Conservation (phyloP, 2,888 invertebrate genomes). For the Plagiodera versicolora region DNA sequence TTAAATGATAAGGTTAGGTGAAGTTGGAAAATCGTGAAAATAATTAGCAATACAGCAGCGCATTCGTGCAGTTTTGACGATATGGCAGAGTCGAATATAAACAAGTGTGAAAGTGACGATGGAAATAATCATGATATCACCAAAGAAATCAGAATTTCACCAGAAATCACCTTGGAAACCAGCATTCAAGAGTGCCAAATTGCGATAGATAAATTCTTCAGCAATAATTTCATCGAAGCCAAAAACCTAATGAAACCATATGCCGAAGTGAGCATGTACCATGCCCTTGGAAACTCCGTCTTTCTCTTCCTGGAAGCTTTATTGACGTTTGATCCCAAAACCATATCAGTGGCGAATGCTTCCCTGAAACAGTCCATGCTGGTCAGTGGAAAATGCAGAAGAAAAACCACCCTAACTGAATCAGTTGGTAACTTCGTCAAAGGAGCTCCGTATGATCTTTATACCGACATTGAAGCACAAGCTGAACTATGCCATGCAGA, state of each 20-base stretch:
- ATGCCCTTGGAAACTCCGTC: slow-evolving; percentile 85
- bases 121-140: slow-evolving; percentile 20
- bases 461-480: slow-evolving; percentile 84
- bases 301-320: slow-evolving; percentile 91
- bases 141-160: slow-evolving; percentile 14
- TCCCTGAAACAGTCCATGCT: slow-evolving; percentile 75
- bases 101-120: slow-evolving; percentile 15
- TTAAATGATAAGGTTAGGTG: neutral
- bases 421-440: slow-evolving; percentile 80
- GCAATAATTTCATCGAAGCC: slow-evolving; percentile 86
- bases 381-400: slow-evolving; percentile 73
- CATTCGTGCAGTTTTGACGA: neutral
- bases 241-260: slow-evolving; percentile 76
- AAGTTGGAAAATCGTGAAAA: too few species aligned
- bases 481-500: slow-evolving; percentile 96
- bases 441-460: slow-evolving; percentile 74
- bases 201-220: slow-evolving; percentile 86
- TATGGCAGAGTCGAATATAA: neutral
- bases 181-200: slow-evolving; percentile 76
- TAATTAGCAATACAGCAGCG: too few species aligned
- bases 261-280: slow-evolving; percentile 84
- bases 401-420: slow-evolving; percentile 72
- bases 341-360: slow-evolving; percentile 73
- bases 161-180: slow-evolving; percentile 64
- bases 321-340: slow-evolving; percentile 84